Evolutionary conservation across 2,888 invertebrate genomes (phyloP), one percentile per base, ranked within the genome.

Genomic region (Cenopis cana): DNA sequence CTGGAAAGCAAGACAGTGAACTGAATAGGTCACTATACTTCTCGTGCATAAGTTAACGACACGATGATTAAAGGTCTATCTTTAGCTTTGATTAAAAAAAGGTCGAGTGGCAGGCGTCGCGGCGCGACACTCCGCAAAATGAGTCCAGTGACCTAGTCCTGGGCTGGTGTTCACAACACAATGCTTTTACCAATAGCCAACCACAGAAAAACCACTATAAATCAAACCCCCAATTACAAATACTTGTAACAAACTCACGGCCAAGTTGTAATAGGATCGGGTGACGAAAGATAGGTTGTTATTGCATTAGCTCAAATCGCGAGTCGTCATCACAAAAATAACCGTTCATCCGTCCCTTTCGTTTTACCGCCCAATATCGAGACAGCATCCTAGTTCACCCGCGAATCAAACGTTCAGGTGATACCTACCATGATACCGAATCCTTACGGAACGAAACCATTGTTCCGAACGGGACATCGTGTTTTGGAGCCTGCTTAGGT

Each of bases 121-220:
- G 62, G 24, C 50, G 62, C 49, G 33, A 38, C 64, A 20, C 64
- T 38, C 24, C 12, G 64, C 38, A n/a, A 17, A 62, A 62, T 49
- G 62, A 62, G 62, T 38, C 57, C 64, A 38, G 50, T 69, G 69
- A 56, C 69, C 64, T 69, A 69, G 14, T 69, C 52, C 54, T 10
- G 41, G 36, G 4, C 38, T 20, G 18, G 46, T 29, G n/a, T 60
- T 60, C 46, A n/a, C n/a, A 29, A n/a, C 29, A 24, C 24, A 24
- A 4, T 4, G 24, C 24, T 24, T 24, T 24, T 6, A 17, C 20
- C 60, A 20, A 46, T 11, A 10, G 4, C 41, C 20, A 8, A 20
- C 36, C 14, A 20, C 36, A 10, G 41, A n/a, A 24, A n/a, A n/a
- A 41, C 60, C n/a, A 24, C 14, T 60, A 17, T 14, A 24, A 60